Evolutionary conservation across 1,140 invertebrate species (phyloP).

Genomic region (Adoxophyes honmai): DNA sequence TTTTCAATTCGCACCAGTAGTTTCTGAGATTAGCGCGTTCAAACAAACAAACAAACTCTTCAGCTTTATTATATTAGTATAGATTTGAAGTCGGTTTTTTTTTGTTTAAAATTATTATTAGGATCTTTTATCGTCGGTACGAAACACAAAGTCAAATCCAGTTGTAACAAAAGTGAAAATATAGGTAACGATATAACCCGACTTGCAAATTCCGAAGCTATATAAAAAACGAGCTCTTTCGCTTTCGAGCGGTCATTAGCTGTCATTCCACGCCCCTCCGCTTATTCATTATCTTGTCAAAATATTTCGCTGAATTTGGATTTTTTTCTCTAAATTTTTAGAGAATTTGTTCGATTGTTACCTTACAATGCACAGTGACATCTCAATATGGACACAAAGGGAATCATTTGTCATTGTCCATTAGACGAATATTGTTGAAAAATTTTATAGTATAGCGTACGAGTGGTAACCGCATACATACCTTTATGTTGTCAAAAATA

Average conservation of each 20-base stretch:
- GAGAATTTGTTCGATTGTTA: slow-evolving; percentile 66
- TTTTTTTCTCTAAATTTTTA: slow-evolving; percentile 52
- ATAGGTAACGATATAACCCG: neutral
- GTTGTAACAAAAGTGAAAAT: slow-evolving; percentile 6
- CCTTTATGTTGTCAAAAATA: no score
- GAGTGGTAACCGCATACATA: no score
- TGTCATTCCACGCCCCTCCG: slow-evolving; percentile 46
- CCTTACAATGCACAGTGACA: slow-evolving; percentile 53
- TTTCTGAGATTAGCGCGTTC: no score
- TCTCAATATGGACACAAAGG: slow-evolving; percentile 65
- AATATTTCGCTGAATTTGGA: slow-evolving; percentile 60
- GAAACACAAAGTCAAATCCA: neutral
- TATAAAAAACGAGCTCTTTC: slow-evolving; percentile 10
- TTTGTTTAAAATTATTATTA: no score
- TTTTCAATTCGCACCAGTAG: no score
- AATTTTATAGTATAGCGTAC: slow-evolving; percentile 46
- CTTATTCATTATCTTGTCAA: slow-evolving; percentile 71
- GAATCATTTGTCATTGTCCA: slow-evolving; percentile 74
- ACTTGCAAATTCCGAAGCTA: slow-evolving; percentile 6
- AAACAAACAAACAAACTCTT: no score
- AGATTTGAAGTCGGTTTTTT: no score
- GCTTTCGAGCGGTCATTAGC: slow-evolving; percentile 66
- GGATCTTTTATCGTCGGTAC: neutral
- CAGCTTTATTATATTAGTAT: no score
- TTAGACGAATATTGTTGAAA: slow-evolving; percentile 67